Conservation (phyloP, 2,888 invertebrate genomes). For the Philereme transversata region DNA sequence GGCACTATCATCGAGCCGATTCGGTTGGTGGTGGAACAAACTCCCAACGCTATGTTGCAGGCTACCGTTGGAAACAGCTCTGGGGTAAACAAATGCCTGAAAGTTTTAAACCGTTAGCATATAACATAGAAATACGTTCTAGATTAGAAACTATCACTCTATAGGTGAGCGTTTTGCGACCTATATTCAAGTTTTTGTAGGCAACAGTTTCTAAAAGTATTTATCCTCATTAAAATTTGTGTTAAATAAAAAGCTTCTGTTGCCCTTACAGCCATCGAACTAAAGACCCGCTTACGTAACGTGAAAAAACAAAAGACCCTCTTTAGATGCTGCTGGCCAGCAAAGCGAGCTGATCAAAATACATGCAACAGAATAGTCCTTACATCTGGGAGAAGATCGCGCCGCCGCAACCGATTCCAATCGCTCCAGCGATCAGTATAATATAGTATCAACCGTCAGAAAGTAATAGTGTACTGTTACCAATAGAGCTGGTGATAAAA, state of each 20-base stretch:
- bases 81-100: constrained; percentile 74
- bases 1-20: constrained; percentile 82
- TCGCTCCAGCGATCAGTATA: constrained; percentile 11
- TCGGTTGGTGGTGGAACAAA: constrained; percentile 80
- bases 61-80: constrained; percentile 83
- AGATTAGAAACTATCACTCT: neutral
- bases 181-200: too few species aligned
- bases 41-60: constrained; percentile 78
- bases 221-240: too few species aligned
- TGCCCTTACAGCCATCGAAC: too few species aligned
- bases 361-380: neutral
- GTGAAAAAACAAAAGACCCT: too few species aligned
- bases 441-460: constrained; percentile 20
- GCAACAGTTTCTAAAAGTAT: too few species aligned
- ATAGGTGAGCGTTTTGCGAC: too few species aligned
- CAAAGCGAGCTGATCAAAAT: too few species aligned
- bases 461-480: constrained; percentile 13
- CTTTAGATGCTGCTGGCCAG: too few species aligned
- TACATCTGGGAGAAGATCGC: constrained; percentile 10
- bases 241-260: too few species aligned
- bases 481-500: constrained; percentile 6
- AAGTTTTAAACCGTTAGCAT: too few species aligned
- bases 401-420: constrained; percentile 7
- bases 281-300: too few species aligned
- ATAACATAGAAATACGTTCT: too few species aligned